Conservation (phyloP, 2,888 invertebrate species). For the Tiphia femorata region DNA sequence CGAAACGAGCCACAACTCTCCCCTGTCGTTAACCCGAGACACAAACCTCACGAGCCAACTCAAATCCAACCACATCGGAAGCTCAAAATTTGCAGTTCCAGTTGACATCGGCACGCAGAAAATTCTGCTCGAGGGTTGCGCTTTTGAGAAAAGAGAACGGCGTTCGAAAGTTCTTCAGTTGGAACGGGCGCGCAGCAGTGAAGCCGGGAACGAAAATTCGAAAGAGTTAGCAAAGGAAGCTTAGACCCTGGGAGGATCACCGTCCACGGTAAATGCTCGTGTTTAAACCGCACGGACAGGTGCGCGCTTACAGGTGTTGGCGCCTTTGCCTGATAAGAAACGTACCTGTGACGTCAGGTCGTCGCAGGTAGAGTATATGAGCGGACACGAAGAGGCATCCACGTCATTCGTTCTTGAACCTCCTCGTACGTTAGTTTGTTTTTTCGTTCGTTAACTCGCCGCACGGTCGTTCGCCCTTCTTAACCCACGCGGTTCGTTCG, state of each 20-base stretch:
- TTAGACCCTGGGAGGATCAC: constrained; percentile 35
- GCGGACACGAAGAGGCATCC: constrained; percentile 59
- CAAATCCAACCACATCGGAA: too few species aligned
- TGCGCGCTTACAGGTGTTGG: constrained; percentile 50
- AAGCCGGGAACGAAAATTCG: constrained; percentile 7
- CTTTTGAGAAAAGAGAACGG: neutral
- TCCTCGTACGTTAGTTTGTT: constrained; percentile 53
- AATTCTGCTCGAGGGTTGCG: too few species aligned
- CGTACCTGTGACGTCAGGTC: constrained; percentile 63
- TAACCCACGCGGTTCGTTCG: neutral
- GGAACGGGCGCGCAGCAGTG: neutral
- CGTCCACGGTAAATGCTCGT: constrained; percentile 31
- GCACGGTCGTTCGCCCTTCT: neutral
- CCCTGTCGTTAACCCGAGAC: too few species aligned
- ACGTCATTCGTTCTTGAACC: constrained; percentile 66
- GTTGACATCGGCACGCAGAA: too few species aligned
- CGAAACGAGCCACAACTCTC: too few species aligned
- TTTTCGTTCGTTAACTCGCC: constrained; percentile 22
- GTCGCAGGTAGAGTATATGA: constrained; percentile 65
- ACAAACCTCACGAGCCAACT: too few species aligned
- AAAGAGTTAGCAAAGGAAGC: constrained; percentile 1
- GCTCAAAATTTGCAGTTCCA: too few species aligned
- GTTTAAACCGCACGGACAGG: too few species aligned
- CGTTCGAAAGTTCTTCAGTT: neutral
- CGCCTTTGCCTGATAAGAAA: constrained; percentile 62